phyloP scores from a whole-genome alignment of 1,140 invertebrate genomes.

The Homarus americanus region DNA sequence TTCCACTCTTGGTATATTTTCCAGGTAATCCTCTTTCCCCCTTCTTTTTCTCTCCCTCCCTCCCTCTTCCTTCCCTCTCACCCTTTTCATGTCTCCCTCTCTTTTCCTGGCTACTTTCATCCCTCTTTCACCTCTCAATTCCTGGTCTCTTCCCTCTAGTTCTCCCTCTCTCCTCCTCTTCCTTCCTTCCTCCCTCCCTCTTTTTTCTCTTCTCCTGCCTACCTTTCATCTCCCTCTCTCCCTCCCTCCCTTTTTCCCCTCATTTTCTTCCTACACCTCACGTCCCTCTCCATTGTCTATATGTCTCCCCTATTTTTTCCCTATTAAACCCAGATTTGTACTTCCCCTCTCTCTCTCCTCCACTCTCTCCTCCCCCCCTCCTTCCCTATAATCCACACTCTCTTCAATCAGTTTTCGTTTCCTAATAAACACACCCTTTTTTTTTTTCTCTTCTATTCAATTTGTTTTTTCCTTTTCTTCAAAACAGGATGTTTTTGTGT shows the following conservation, averaged over 20 bases:
- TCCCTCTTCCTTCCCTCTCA: background rate
- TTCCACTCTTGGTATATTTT: too few relatives aligned
- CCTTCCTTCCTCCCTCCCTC: background rate
- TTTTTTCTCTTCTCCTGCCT: background rate
- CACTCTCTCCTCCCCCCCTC: background rate
- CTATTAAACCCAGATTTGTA: too few relatives aligned
- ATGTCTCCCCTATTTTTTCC: background rate
- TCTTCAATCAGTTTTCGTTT: background rate
- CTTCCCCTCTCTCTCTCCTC: background rate
- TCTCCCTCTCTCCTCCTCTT: background rate
- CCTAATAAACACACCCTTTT: background rate
- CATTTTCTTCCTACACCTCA: too few relatives aligned
- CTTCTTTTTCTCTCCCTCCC: background rate
- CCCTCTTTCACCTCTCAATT: background rate
- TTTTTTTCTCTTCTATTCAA: too few relatives aligned
- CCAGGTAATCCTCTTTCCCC: background rate
- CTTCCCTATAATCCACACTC: background rate
- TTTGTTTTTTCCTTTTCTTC: too few relatives aligned
- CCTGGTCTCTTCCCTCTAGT: background rate
- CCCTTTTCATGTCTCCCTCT: conserved; percentile 1
- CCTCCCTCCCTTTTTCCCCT: background rate
- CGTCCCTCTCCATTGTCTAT: background rate
- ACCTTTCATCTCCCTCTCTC: too few relatives aligned
- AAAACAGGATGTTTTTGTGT: too few relatives aligned
- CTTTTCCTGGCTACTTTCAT: background rate